A percentile compares a stretch with the other conserved stretches of the same genome.
Evolutionary conservation across 1,140 invertebrate species (phyloP).

Genomic region (Drosophila novamexicana): DNA sequence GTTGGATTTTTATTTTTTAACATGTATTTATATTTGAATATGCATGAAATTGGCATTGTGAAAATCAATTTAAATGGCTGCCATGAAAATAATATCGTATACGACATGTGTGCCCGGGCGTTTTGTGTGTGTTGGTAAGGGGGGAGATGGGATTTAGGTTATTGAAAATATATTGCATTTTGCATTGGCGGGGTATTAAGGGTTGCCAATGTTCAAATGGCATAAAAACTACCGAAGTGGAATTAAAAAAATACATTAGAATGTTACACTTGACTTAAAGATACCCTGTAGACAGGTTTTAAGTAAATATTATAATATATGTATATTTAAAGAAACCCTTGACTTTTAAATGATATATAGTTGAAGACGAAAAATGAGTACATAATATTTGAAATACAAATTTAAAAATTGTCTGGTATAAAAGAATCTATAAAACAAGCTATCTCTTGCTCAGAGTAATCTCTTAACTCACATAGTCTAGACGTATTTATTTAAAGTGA

Average conservation of each 20-base stretch:
- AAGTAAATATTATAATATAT: no score
- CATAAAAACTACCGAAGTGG: constrained; percentile 30
- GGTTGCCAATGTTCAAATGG: constrained; percentile 33
- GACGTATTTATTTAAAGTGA: no score
- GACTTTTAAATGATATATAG: no score
- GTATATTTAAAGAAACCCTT: no score
- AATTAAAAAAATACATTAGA: constrained; percentile 3
- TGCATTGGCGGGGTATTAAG: constrained; percentile 36
- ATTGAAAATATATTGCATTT: constrained; percentile 28
- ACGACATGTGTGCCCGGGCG: constrained; percentile 28
- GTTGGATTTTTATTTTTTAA: constrained; percentile 12
- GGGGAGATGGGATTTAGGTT: neutral
- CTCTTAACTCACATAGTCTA: no score
- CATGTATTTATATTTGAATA: constrained; percentile 50
- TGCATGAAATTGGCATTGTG: constrained; percentile 57
- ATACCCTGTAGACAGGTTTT: neutral
- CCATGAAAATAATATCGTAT: constrained; percentile 48
- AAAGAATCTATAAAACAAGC: no score
- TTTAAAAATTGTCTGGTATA: no score
- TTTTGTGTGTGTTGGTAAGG: neutral
- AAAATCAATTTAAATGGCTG: constrained; percentile 59
- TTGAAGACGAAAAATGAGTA: no score
- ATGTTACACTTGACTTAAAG: neutral
- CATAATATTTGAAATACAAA: no score
- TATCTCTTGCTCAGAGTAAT: no score